These are phyloP conservation scores for Brenthis daphne DNA, from an alignment of 2,888 invertebrate genomes.

Conservation along the genomic window DNA sequence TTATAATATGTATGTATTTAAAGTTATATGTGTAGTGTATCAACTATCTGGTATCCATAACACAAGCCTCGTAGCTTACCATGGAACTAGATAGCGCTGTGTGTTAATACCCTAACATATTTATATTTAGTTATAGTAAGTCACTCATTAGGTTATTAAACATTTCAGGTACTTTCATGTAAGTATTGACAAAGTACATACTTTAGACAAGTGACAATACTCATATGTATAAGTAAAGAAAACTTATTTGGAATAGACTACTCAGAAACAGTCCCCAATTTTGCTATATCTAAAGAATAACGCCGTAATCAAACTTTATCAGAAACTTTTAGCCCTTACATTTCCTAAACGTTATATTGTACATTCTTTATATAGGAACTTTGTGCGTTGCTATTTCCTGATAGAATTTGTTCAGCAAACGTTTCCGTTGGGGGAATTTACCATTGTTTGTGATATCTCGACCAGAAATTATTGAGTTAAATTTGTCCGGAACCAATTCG, in stretches of 20 bases:
- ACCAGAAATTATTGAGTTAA: constrained; percentile 57
- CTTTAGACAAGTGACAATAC: not conserved
- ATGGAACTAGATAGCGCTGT: no score
- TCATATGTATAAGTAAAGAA: constrained; percentile 1
- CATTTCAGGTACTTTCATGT: no score
- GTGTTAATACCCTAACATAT: no score
- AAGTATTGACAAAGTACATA: no score
- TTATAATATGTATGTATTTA: no score
- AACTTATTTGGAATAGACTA: constrained; percentile 5
- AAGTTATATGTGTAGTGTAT: no score
- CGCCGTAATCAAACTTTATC: constrained; percentile 24
- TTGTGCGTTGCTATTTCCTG: constrained; percentile 40
- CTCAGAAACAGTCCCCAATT: not conserved
- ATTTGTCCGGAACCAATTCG: constrained; percentile 45
- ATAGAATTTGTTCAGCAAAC: constrained; percentile 43
- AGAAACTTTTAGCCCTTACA: constrained; percentile 22
- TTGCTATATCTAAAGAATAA: constrained; percentile 10
- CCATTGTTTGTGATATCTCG: constrained; percentile 56
- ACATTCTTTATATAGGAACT: constrained; percentile 27
- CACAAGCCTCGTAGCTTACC: no score
- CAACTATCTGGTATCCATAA: no score
- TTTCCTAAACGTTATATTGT: constrained; percentile 14
- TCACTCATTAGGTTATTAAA: no score
- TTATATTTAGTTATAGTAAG: no score
- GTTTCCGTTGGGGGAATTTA: constrained; percentile 43